A percentile compares a stretch with the other conserved stretches of the same genome.
These are phyloP conservation scores for Enteromius mattozi DNA, from an alignment of 2,797 vertebrate genomes.

Conservation along the genomic window DNA sequence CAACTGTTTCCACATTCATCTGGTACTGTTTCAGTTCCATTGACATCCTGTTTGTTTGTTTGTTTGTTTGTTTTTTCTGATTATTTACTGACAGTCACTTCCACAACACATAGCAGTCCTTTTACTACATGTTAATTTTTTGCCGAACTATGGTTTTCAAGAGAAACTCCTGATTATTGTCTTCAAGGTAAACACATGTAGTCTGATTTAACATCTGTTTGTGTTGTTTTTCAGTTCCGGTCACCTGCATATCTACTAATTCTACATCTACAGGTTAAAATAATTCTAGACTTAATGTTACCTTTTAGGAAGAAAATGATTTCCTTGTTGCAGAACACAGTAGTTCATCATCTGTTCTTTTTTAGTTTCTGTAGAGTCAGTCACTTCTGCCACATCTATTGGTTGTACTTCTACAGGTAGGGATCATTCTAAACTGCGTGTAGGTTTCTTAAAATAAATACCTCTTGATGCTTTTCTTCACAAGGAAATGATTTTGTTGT, in stretches of 20 bases:
- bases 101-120: not conserved
- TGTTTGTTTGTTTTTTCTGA: not conserved
- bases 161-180: too few relatives aligned
- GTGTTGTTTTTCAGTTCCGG: too few relatives aligned
- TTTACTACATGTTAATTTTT: not conserved
- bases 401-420: not conserved
- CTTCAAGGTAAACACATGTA: too few relatives aligned
- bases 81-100: not conserved
- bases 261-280: too few relatives aligned
- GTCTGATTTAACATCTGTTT: too few relatives aligned
- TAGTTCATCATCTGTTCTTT: not conserved
- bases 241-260: too few relatives aligned
- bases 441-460: too few relatives aligned
- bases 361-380: not conserved
- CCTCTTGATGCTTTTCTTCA: too few relatives aligned
- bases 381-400: not conserved
- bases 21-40: not conserved
- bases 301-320: too few relatives aligned
- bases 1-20: not conserved
- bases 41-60: not conserved
- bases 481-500: too few relatives aligned
- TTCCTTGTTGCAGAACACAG: not conserved
- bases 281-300: too few relatives aligned
- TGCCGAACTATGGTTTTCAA: not conserved
- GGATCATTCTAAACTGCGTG: not conserved